These are phyloP conservation scores for Malurus melanocephalus DNA, from an alignment of 2,113 vertebrate species.

Conservation along the genomic window DNA sequence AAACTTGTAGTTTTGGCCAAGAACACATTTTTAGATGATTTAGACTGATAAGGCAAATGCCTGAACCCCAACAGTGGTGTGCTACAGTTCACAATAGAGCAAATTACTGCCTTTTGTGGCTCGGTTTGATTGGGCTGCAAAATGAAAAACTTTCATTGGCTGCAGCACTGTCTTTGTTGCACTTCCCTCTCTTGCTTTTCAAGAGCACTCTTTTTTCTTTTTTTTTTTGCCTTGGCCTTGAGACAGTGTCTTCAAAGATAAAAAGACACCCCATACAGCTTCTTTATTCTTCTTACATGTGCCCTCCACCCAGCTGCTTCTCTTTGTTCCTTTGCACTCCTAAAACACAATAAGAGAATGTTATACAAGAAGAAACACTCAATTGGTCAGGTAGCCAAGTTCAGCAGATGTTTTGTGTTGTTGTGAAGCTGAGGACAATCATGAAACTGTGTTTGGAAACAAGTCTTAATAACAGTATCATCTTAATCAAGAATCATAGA, in stretches of 20 bases:
- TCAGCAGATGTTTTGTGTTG: conserved; percentile 38
- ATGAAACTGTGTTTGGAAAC: not conserved
- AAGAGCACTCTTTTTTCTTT: not conserved
- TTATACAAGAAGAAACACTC: not conserved
- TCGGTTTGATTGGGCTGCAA: not conserved
- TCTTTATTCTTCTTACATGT: not conserved
- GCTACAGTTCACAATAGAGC: accelerated
- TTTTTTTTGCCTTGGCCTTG: not conserved
- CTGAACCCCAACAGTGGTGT: not conserved
- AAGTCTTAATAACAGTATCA: not conserved
- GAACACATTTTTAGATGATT: not conserved
- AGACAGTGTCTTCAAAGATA: not conserved
- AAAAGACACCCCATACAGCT: not conserved
- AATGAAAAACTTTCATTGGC: not conserved
- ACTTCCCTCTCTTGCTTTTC: not conserved
- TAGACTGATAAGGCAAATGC: not conserved
- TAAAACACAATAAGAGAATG: not conserved
- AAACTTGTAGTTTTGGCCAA: not conserved
- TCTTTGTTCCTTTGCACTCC: not conserved
- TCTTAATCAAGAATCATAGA: not conserved
- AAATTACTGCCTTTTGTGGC: not conserved
- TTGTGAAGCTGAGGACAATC: not conserved
- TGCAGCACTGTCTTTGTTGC: not conserved
- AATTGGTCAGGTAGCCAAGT: not conserved
- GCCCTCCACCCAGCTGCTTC: not conserved